Evolutionary conservation across 2,888 invertebrate species (phyloP), one percentile per base, ranked within the genome.

Genomic region (Pristionchus maxplancki): DNA sequence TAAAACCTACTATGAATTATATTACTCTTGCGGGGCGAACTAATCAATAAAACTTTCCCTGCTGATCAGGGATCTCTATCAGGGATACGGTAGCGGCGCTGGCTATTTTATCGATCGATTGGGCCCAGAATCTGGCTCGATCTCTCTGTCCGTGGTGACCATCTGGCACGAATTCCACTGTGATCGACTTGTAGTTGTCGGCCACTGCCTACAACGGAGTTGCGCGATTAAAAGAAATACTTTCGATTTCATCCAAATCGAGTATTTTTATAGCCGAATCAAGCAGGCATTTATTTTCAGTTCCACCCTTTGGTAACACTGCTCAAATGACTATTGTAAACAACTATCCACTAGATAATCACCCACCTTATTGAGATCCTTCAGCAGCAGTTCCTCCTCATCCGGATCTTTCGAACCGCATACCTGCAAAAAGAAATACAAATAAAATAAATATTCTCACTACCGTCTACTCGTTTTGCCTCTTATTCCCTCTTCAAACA

Each of bases 111-210:
- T 62, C 64, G 44, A 67, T 67, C 5, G 64, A 62, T 44, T 40
- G 24, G 24, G 85, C 85, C 85, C 62, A 67, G 67, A 85, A 85
- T 64, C 48, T 31, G 28, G 64, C 64, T 15, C 85, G 85, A 64
- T 64, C 62, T 48, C 67, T 20, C 50, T 85, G 85, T 48, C 62
- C 64, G 31, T 64, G 67, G 20, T 85, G 85, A 6, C 85, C 85
- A 67, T 85, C 85, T 28, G 40, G 64, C 44, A 50, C 64, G 50
- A 85, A 85, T 64, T 85, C 85, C 5, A 85, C 64, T 13, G 64
- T 64, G 15, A 85, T 83, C 82, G 82, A 53, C 53, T 83, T 78
- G 78, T 20, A 78, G 44, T 78, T 44, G 44, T 78, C 78, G 0
- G 28, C 78, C 34, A 78, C 78, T 40, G 78, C 78, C 82, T 50